A percentile compares a stretch with the other conserved stretches of the same genome.
Evolutionary conservation across 2,797 vertebrate genomes (phyloP).

Genomic region (Tadarida brasiliensis): DNA sequence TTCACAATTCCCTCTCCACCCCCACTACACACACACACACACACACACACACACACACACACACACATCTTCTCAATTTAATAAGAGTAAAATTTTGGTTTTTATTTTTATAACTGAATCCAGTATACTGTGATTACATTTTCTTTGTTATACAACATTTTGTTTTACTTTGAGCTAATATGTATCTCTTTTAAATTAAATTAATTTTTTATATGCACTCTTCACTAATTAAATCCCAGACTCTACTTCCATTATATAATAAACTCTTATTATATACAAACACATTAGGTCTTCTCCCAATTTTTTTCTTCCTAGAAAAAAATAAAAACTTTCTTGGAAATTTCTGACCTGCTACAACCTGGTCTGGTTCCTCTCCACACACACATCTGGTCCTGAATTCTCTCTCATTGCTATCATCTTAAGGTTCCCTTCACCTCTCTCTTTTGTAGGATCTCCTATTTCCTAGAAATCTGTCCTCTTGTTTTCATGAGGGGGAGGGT

Average conservation of each 20-base stretch:
- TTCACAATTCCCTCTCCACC: neutral
- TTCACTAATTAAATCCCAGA: neutral
- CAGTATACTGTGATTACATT: neutral
- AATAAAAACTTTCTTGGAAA: neutral
- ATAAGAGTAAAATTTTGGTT: neutral
- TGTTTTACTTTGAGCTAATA: neutral
- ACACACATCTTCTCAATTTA: neutral
- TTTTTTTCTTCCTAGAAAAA: neutral
- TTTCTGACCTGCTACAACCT: neutral
- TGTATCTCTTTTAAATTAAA: neutral
- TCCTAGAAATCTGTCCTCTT: neutral
- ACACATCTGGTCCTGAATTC: neutral
- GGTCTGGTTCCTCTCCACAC: neutral
- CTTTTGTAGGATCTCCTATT: neutral
- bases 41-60: neutral
- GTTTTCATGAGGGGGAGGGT: no score
- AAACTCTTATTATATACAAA: neutral
- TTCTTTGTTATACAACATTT: neutral
- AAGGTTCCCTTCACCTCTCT: neutral
- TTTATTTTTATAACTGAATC: neutral
- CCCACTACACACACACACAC: neutral
- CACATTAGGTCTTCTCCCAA: neutral
- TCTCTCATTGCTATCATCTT: neutral
- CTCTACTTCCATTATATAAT: neutral
- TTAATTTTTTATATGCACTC: neutral